These are phyloP conservation scores for Oscheius onirici DNA, from an alignment of 2,888 invertebrate species.

Conservation along the genomic window DNA sequence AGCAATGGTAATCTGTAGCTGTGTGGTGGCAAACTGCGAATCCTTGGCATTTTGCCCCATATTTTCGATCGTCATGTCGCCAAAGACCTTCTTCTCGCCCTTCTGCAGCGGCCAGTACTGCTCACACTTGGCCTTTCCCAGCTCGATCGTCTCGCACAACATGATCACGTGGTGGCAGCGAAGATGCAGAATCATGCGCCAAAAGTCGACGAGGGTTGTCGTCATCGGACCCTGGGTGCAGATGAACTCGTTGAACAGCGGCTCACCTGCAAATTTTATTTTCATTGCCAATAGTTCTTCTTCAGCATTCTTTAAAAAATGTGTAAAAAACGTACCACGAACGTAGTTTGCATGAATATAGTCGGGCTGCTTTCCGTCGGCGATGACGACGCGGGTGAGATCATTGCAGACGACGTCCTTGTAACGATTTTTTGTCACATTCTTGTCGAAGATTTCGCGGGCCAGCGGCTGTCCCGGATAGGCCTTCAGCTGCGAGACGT, in stretches of 20 bases:
- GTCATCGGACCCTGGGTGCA: constrained; percentile 29
- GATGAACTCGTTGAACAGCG: constrained; percentile 21
- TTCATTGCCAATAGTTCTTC: too few relatives aligned
- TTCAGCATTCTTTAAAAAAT: too few relatives aligned
- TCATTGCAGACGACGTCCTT: constrained; percentile 24
- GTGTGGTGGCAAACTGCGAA: neutral
- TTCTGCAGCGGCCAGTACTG: constrained; percentile 27
- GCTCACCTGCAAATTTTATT: too few relatives aligned
- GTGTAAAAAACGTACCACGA: constrained; percentile 15
- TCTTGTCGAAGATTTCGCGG: constrained; percentile 10
- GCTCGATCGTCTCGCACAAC: constrained; percentile 30
- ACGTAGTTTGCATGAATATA: constrained; percentile 34
- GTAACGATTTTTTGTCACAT: constrained; percentile 9
- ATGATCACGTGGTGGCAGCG: constrained; percentile 24
- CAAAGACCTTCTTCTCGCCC: constrained; percentile 15
- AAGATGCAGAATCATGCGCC: constrained; percentile 27
- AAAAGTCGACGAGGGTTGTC: constrained; percentile 15
- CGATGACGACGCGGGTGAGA: constrained; percentile 8
- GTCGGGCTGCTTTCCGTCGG: neutral
- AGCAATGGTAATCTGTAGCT: constrained; percentile 16
- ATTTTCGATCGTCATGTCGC: constrained; percentile 1
- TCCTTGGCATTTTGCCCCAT: neutral
- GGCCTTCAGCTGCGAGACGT: constrained; percentile 8
- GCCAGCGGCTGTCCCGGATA: neutral
- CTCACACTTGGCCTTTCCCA: constrained; percentile 29